These are phyloP conservation scores for Drosophila kambysellisi DNA, from an alignment of 2,888 invertebrate genomes.

Conservation along the genomic window DNA sequence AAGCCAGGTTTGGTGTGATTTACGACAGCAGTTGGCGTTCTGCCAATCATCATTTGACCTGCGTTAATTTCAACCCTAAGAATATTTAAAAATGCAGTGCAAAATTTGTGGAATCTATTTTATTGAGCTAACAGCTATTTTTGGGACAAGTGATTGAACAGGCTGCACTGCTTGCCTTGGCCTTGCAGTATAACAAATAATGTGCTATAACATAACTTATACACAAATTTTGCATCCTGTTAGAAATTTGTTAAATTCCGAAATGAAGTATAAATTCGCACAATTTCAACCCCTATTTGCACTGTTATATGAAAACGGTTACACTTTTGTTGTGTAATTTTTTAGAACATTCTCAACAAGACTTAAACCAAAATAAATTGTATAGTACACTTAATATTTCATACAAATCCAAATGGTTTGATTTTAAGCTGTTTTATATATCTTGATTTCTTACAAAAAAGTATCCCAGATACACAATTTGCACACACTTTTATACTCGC, in stretches of 20 bases:
- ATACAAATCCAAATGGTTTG: background rate
- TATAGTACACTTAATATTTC: background rate
- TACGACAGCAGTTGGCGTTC: no score
- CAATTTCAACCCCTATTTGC: background rate
- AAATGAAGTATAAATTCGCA: background rate
- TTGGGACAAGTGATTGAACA: conserved; percentile 35
- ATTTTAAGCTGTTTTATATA: background rate
- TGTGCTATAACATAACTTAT: background rate
- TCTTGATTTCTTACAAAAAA: background rate
- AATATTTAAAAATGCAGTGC: background rate
- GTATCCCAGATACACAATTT: background rate
- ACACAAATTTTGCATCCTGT: background rate
- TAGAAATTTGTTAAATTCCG: background rate
- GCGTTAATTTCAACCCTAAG: background rate
- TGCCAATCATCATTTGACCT: no score
- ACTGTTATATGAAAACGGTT: background rate
- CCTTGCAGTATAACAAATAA: conserved; percentile 8
- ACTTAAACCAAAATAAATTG: background rate
- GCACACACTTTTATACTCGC: background rate
- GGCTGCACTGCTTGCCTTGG: conserved; percentile 11
- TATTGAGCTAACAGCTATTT: conserved; percentile 4
- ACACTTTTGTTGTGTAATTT: background rate
- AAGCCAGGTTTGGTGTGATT: background rate
- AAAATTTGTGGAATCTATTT: conserved; percentile 2
- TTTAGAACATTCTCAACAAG: background rate